Evolutionary conservation across 2,888 invertebrate genomes (phyloP).

Genomic region (Gasteruption jaculator): DNA sequence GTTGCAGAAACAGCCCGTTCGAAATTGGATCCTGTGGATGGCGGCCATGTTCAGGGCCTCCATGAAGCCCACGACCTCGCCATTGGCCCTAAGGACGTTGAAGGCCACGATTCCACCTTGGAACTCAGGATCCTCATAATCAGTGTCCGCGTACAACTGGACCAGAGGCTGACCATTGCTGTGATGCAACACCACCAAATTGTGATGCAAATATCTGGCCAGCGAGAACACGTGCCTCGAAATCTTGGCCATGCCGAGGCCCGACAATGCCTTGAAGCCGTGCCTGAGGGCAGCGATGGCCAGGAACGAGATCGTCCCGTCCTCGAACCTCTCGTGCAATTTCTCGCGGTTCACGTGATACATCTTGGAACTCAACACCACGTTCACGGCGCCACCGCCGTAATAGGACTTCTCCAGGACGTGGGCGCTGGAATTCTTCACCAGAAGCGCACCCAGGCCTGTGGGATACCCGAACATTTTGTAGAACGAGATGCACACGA

Average conservation of each 20-base stretch:
- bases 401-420: conserved; percentile 72
- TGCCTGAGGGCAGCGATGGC: conserved; percentile 77
- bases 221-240: conserved; percentile 71
- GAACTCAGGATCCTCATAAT: conserved; percentile 56
- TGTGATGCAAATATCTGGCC: conserved; percentile 68
- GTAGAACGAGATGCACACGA: conserved; percentile 90
- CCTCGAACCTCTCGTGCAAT: conserved; percentile 86
- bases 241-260: conserved; percentile 60
- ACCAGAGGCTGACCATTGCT: conserved; percentile 67
- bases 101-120: conserved; percentile 91
- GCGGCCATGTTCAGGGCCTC: conserved; percentile 90
- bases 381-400: conserved; percentile 91
- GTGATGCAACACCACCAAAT: conserved; percentile 64
- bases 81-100: conserved; percentile 74
- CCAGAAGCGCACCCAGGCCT: conserved; percentile 85
- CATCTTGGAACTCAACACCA: conserved; percentile 69
- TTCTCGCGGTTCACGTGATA: conserved; percentile 66
- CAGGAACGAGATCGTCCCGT: conserved; percentile 87
- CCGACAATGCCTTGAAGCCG: conserved; percentile 72
- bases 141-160: conserved; percentile 69
- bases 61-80: conserved; percentile 79
- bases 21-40: conserved; percentile 76
- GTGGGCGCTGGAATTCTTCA: conserved; percentile 62
- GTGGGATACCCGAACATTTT: conserved; percentile 97
- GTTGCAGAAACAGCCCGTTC: conserved; percentile 97